Percentiles rank a stretch among this genome's conserved stretches.
Evolutionary conservation across 2,797 vertebrate species (phyloP).

Genomic region (Taeniopygia guttata): DNA sequence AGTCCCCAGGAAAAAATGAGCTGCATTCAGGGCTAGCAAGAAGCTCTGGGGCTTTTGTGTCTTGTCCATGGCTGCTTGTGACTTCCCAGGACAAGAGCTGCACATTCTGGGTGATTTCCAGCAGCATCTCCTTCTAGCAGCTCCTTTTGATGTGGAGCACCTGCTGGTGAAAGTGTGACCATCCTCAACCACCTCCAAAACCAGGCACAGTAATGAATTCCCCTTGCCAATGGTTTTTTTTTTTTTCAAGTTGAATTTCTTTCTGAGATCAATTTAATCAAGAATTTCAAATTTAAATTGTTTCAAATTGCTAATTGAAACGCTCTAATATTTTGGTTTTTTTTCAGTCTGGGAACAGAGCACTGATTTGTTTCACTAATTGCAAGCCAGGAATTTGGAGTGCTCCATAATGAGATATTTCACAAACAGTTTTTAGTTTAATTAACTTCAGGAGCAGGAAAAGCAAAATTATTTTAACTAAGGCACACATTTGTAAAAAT

Average conservation of each 20-base stretch:
- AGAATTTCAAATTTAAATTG: not conserved
- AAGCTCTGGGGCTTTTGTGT: not conserved
- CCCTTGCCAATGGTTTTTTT: not conserved
- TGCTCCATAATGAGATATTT: not conserved
- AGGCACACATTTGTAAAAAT: not conserved
- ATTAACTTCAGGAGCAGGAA: not conserved
- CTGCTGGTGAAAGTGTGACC: not conserved
- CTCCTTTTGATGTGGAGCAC: not conserved
- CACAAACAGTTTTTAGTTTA: not conserved
- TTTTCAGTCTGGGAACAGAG: not conserved
- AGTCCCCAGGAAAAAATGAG: not conserved
- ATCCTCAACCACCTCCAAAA: not conserved
- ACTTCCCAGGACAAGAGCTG: not conserved
- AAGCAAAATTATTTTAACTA: not conserved
- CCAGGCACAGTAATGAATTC: not conserved
- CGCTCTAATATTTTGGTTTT: not conserved
- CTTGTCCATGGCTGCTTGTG: rapidly evolving
- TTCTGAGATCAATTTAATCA: not conserved
- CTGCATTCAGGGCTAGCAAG: not conserved
- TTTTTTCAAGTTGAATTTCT: not conserved
- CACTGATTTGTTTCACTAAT: not conserved
- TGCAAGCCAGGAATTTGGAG: not conserved
- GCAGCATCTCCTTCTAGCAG: not conserved
- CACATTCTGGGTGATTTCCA: not conserved
- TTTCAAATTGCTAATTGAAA: not conserved